Percentiles rank a stretch among this genome's conserved stretches.
Evolutionary conservation across 1,140 invertebrate species (phyloP).

Genomic region (Riptortus pedestris): DNA sequence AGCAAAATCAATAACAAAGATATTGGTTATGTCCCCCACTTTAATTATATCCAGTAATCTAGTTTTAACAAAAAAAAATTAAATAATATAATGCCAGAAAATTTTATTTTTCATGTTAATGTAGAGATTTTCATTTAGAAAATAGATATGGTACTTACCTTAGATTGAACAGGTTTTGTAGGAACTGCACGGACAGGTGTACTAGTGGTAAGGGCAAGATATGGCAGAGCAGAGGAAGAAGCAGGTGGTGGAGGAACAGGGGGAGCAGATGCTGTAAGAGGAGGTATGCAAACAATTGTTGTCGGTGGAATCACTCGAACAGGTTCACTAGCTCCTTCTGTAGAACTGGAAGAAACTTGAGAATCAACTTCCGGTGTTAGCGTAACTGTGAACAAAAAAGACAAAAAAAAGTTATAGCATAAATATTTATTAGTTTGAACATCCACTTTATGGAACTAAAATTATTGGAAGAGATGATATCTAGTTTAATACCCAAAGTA

Average conservation of each 20-base stretch:
- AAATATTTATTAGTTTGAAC: background rate
- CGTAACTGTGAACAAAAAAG: conserved; percentile 36
- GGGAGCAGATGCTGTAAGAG: conserved; percentile 33
- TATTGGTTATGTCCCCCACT: too few relatives aligned
- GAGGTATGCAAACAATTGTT: conserved; percentile 40
- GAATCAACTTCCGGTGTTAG: conserved; percentile 42
- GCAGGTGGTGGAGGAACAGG: conserved; percentile 36
- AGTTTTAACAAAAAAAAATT: too few relatives aligned
- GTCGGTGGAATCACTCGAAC: conserved; percentile 41
- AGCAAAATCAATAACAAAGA: too few relatives aligned
- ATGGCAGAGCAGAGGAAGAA: conserved; percentile 40
- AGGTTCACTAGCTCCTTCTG: conserved; percentile 17
- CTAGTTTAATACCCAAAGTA: too few relatives aligned
- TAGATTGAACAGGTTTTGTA: conserved; percentile 36
- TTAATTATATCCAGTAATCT: too few relatives aligned
- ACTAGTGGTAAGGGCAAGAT: conserved; percentile 41
- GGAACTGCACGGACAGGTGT: conserved; percentile 40
- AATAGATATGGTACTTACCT: too few relatives aligned
- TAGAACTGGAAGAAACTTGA: conserved; percentile 36
- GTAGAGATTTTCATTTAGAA: too few relatives aligned
- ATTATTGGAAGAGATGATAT: too few relatives aligned
- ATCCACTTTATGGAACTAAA: too few relatives aligned
- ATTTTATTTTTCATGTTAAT: too few relatives aligned
- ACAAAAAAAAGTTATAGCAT: too few relatives aligned
- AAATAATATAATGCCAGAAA: too few relatives aligned